phyloP scores from a whole-genome alignment of 64 coral and sea anemone genomes.

The Trachythela sp. region DNA sequence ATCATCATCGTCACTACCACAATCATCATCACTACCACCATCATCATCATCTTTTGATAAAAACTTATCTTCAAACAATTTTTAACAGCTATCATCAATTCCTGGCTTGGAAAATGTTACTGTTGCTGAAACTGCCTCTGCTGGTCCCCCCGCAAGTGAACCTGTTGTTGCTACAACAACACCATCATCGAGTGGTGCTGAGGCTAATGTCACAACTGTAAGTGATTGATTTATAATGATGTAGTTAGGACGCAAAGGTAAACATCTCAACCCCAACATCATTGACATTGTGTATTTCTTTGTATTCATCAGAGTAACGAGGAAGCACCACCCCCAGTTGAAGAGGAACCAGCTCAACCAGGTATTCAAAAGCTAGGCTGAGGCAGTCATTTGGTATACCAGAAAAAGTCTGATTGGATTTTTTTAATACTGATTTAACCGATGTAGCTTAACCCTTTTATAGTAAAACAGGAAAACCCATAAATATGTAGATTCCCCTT shows the following conservation, averaged over 20 bases:
- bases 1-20: no score
- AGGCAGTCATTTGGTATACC: neutral
- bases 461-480: no score
- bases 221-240: no score
- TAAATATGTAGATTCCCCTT: no score
- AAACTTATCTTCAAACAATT: neutral
- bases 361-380: neutral
- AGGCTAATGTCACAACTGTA: neutral
- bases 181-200: slow-evolving; percentile 18
- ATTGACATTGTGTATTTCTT: no score
- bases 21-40: no score
- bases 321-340: neutral
- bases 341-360: slow-evolving; percentile 46
- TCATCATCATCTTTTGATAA: no score
- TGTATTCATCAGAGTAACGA: neutral
- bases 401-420: neutral
- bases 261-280: no score
- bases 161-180: neutral
- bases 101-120: slow-evolving; percentile 90
- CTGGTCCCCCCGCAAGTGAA: neutral
- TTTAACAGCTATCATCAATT: slow-evolving; percentile 77
- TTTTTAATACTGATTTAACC: no score
- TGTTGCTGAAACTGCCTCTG: slow-evolving; percentile 40
- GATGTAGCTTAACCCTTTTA: no score
- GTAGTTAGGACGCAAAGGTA: no score